A percentile compares a stretch with the other conserved stretches of the same genome.
phyloP scores from a whole-genome alignment of 2,113 vertebrate species.

The Herpailurus yagouaroundi region DNA sequence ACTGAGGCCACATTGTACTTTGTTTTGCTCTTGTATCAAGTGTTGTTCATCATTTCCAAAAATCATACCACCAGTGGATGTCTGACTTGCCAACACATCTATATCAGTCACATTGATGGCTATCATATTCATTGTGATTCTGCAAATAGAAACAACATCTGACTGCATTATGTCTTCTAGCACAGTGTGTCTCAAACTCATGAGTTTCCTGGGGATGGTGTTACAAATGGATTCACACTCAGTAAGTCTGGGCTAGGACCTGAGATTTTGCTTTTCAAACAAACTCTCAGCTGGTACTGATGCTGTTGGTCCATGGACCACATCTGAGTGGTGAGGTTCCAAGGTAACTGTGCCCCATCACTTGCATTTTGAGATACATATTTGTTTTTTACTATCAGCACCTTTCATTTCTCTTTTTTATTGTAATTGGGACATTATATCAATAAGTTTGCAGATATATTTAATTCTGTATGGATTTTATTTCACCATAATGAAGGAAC shows the following conservation, averaged over 20 bases:
- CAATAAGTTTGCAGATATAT: not conserved
- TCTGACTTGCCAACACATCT: not conserved
- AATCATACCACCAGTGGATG: not conserved
- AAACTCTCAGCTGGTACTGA: not conserved
- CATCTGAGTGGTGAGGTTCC: not conserved
- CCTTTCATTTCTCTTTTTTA: not conserved
- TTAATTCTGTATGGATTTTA: not conserved
- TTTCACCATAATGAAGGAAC: not conserved
- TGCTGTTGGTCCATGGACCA: not conserved
- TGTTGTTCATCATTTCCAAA: slow-evolving; percentile 8
- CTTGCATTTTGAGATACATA: not conserved
- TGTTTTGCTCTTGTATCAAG: slow-evolving; percentile 10
- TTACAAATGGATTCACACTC: not conserved
- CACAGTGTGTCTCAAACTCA: not conserved
- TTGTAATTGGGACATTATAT: not conserved
- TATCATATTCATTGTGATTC: not conserved
- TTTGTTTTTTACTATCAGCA: not conserved
- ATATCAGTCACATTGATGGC: not conserved
- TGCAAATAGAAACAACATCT: not conserved
- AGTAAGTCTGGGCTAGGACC: not conserved
- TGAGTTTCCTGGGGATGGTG: not conserved
- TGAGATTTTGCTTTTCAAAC: not conserved
- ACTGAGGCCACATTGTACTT: not conserved
- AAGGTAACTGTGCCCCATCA: not conserved
- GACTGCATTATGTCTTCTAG: not conserved